A percentile compares a stretch with the other conserved stretches of the same genome.
phyloP scores from a whole-genome alignment of 2,888 invertebrate genomes.

The Crepidodera aurea region DNA sequence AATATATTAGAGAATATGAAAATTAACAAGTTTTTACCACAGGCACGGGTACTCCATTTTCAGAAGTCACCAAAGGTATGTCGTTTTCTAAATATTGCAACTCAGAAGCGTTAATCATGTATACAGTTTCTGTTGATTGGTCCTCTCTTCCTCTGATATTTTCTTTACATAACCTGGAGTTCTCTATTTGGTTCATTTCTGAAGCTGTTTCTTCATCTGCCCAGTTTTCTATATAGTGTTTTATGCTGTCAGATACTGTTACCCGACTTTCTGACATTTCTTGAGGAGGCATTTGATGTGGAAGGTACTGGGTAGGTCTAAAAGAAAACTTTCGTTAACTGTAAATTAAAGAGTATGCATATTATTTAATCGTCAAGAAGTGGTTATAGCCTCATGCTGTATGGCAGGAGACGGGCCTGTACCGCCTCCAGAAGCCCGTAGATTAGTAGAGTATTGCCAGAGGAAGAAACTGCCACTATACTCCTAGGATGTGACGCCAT shows the following conservation, averaged over 20 bases:
- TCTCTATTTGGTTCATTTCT: conserved; percentile 44
- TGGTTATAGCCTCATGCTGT: too few relatives aligned
- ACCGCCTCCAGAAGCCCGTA: too few relatives aligned
- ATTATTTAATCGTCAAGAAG: too few relatives aligned
- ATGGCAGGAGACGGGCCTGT: too few relatives aligned
- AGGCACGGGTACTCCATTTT: conserved; percentile 41
- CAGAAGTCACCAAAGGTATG: conserved; percentile 46
- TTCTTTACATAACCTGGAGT: conserved; percentile 36
- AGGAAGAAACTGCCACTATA: too few relatives aligned
- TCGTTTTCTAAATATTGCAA: conserved; percentile 51
- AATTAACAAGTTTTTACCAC: conserved; percentile 37
- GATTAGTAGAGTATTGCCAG: too few relatives aligned
- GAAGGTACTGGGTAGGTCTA: conserved; percentile 46
- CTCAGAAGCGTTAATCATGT: conserved; percentile 51
- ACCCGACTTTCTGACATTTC: conserved; percentile 50
- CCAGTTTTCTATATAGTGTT: conserved; percentile 58
- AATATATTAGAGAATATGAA: neutral
- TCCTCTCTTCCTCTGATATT: conserved; percentile 40
- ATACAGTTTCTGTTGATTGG: conserved; percentile 45
- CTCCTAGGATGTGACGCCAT: too few relatives aligned
- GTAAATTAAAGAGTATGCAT: too few relatives aligned
- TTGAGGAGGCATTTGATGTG: conserved; percentile 46
- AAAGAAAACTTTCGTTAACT: too few relatives aligned
- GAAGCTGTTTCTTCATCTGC: conserved; percentile 55
- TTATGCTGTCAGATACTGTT: conserved; percentile 51